phyloP scores from a whole-genome alignment of 2,113 vertebrate species.

The Syrmaticus mikado region DNA sequence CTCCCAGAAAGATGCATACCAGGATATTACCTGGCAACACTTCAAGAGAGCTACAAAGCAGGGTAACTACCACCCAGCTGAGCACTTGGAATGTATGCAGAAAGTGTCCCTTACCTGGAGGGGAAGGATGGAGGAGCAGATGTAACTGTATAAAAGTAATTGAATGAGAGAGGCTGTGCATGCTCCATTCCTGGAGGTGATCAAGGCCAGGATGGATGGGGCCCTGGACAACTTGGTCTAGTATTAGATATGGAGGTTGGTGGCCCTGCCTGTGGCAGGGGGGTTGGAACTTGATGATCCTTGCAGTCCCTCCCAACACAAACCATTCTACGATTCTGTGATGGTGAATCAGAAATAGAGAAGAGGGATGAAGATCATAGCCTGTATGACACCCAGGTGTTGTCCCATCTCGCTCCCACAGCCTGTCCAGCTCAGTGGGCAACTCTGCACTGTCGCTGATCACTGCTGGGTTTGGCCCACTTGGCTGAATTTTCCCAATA shows the following conservation, averaged over 20 bases:
- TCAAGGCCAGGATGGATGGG: too few species aligned
- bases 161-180: not conserved
- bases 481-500: not conserved
- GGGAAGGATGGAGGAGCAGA: not conserved
- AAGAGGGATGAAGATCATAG: not conserved
- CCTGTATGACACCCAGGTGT: not conserved
- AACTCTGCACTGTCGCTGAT: not conserved
- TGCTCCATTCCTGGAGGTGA: too few species aligned
- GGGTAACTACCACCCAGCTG: not conserved
- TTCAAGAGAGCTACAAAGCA: not conserved
- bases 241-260: too few species aligned
- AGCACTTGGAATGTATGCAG: not conserved
- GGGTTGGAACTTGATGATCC: too few species aligned
- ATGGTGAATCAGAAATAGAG: not conserved
- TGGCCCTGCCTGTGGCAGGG: too few species aligned
- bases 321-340: too few species aligned
- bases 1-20: not conserved
- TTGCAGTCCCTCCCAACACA: too few species aligned
- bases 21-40: not conserved
- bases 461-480: not conserved
- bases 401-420: not conserved
- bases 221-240: too few species aligned
- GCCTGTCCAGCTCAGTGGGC: not conserved
- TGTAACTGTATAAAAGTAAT: not conserved
- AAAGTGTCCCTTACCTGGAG: not conserved